phyloP scores from a whole-genome alignment of 2,888 invertebrate species.

The Agapostemon virescens region DNA sequence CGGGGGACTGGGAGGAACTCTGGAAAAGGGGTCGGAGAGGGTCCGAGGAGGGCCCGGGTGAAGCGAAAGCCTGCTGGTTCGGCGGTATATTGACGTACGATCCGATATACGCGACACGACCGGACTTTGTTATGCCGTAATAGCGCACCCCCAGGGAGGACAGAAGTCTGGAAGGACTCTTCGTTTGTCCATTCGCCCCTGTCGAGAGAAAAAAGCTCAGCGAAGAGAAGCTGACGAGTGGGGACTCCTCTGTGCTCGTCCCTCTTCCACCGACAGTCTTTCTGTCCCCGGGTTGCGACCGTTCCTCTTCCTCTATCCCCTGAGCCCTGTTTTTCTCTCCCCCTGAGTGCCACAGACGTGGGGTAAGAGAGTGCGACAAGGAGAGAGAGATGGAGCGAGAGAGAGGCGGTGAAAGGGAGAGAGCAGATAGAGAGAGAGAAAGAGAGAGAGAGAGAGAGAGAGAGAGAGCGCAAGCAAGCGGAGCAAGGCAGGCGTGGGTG shows the following conservation, averaged over 20 bases:
- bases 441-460: slow-evolving; percentile 34
- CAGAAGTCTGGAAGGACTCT: slow-evolving; percentile 72
- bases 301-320: slow-evolving; percentile 23
- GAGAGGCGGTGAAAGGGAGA: slow-evolving; percentile 42
- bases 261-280: slow-evolving; percentile 17
- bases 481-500: slow-evolving; percentile 75
- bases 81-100: slow-evolving; percentile 75
- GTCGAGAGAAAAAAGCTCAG: slow-evolving; percentile 74
- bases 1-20: slow-evolving; percentile 13
- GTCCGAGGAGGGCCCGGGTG: slow-evolving; percentile 14
- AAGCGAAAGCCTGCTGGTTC: slow-evolving; percentile 58
- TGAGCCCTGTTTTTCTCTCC: slow-evolving; percentile 64
- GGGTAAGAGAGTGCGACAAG: slow-evolving; percentile 49
- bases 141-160: slow-evolving; percentile 71
- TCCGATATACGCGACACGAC: slow-evolving; percentile 74
- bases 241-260: slow-evolving; percentile 57
- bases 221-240: slow-evolving; percentile 75
- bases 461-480: slow-evolving; percentile 41
- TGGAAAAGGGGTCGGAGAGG: not conserved
- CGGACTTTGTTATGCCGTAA: slow-evolving; percentile 77
- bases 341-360: slow-evolving; percentile 48
- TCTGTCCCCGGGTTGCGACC: not conserved
- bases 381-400: slow-evolving; percentile 8
- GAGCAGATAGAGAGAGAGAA: slow-evolving; percentile 38
- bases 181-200: slow-evolving; percentile 69